Evolutionary conservation across 2,888 invertebrate genomes (phyloP), one percentile per base, ranked within the genome.

Genomic region (Hesperia comma): DNA sequence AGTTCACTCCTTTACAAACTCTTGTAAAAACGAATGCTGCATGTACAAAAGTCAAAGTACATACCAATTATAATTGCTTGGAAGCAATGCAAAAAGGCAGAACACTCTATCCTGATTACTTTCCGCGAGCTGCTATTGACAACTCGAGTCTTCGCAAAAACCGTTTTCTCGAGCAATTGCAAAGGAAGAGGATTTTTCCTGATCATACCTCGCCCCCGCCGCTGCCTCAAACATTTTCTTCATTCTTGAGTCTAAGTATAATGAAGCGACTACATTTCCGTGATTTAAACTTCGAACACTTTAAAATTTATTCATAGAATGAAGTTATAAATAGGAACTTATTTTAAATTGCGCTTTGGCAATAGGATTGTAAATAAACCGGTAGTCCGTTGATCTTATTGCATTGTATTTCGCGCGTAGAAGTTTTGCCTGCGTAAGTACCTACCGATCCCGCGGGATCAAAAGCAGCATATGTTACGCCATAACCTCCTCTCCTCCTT

Each of bases 91-190:
- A 53, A 40, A 61, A 61, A 53, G 37, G 37, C 40, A 49, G 53
- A 10, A 40, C 46, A 26, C 17, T 17, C 15, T 41, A 57, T 37
- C 19, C 14, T 51, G 46, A 58, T 41, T 53, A 41, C 53, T 32
- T 41, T 43, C 15, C 53, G 33, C 49, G 51, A 19, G 61, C 61
- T 61, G 61, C 26, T 53, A 61, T 53, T 61, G 61, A 53, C 53
- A 61, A 26, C 61, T 46, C 61, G 41, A 40, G 61, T 21, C 12
- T 26, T 61, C 17, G 17, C 53, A 61, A 61, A 61, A 55, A 55
- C 32, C 41, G 62, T 55, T 21, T 55, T 43, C 53, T 17, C 43
- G 43, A n/a, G 41, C 55, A 10, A 33, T 33, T 43, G 43, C 43
- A 33, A 14, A 53, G 62, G 55, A 46, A 60, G 46, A 3, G 12